Base-by-base conservation (phyloP, 2,113 vertebrate species). In the Eurypyga helias region DNA sequence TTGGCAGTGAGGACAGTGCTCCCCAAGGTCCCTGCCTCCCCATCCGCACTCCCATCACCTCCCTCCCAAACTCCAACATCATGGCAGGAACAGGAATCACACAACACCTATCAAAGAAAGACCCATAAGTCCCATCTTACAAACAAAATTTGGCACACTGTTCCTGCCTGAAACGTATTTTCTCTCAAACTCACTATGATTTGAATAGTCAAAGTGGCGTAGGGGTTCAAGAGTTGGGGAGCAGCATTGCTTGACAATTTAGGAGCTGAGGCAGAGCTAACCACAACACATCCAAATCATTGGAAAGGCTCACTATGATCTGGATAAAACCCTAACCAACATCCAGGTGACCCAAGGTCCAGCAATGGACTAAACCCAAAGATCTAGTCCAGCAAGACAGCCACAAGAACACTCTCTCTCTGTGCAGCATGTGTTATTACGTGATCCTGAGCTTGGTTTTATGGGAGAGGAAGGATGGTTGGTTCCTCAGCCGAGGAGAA, bases 21-120 rank as follows among this genome's bases (percentile, higher is more conserved):
- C 11, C 38, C 25, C 0, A 1, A 76, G 28, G 14, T 38, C 17
- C 21, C 71, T 60, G 49, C n/a, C 26, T 60, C 26, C 52, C 16
- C 8, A 11, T 70, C 17, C 51, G 70, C 0, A 0, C 3, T 62
- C 34, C 57, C 41, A n/a, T 34, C 16, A 17, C 4, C 45, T n/a
- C 8, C 8, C 14, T 88, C 7, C 15, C 13, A 8, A 33, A 28
- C 25, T 55, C 72, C n/a, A 41, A 10, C 19, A 26, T n/a, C 10
- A 8, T 4, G 7, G 21, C 29, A 79, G 36, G 12, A 71, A 18
- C 45, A 70, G 45, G 45, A 62, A 23, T 33, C 41, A 36, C 3
- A 8, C 0, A 0, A 57, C 17, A 60, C 16, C 31, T 41, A 20
- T 29, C 26, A 26, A 60, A 95, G 43, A 71, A 25, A 73, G 25